These are phyloP conservation scores for Sebastes jordani DNA, from an alignment of 2,797 vertebrate species.

Conservation along the genomic window DNA sequence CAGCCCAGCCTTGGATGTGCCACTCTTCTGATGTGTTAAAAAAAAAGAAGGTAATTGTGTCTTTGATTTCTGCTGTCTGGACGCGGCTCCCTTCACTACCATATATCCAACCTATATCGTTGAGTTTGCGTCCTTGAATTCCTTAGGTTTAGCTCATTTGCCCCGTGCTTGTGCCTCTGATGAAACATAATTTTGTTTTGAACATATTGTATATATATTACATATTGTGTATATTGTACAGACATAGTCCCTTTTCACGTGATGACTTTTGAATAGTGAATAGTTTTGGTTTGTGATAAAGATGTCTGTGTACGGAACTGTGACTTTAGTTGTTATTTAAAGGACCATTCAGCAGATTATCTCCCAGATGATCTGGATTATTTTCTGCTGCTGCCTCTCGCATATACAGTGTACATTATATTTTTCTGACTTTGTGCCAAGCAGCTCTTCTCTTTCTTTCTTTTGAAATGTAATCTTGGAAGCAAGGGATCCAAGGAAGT, in stretches of 20 bases:
- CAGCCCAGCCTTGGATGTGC: not conserved
- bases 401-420: not conserved
- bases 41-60: not conserved
- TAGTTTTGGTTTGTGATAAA: not conserved
- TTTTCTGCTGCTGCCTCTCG: not conserved
- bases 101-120: not conserved
- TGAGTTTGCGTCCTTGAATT: not conserved
- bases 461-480: too few species aligned
- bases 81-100: too few species aligned
- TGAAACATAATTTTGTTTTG: not conserved
- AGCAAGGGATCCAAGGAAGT: too few species aligned
- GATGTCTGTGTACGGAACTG: not conserved
- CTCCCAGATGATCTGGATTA: not conserved
- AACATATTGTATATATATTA: not conserved
- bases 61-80: too few species aligned
- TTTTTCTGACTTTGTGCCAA: too few species aligned
- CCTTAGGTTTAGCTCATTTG: not conserved
- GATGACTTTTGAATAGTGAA: not conserved
- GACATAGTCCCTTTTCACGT: not conserved
- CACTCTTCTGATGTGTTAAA: not conserved
- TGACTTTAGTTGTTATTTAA: not conserved
- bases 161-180: not conserved
- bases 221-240: not conserved
- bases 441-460: not conserved
- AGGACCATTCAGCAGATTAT: not conserved